Conservation (phyloP, 2,888 invertebrate species). For the Hipparchia sbordonii region DNA sequence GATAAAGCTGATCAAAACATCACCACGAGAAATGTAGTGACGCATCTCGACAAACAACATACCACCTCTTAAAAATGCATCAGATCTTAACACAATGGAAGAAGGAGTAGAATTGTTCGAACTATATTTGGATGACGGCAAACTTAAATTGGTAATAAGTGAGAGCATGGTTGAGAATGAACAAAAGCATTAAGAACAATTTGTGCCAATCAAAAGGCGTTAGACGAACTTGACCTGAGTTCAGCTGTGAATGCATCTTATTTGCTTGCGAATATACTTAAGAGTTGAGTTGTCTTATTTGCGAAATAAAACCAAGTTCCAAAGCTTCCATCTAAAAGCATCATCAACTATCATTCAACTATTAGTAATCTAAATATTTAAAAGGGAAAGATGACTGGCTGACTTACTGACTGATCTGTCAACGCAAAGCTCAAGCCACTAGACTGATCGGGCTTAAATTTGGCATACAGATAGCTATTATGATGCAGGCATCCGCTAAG, state of each 20-base stretch:
- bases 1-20: conserved; percentile 35
- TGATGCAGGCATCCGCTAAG: too few relatives aligned
- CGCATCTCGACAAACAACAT: conserved; percentile 28
- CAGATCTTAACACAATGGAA: conserved; percentile 2
- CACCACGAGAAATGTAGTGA: conserved; percentile 40
- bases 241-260: conserved; percentile 40
- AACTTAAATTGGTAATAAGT: conserved; percentile 39
- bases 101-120: conserved; percentile 25
- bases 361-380: too few relatives aligned
- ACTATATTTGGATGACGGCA: neutral
- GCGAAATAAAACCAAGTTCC: too few relatives aligned
- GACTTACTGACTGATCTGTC: too few relatives aligned
- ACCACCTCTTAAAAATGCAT: neutral
- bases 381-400: too few relatives aligned
- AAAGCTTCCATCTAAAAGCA: too few relatives aligned
- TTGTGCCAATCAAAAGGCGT: conserved; percentile 64
- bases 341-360: too few relatives aligned
- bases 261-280: neutral
- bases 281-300: neutral
- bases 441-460: too few relatives aligned
- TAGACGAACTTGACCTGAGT: conserved; percentile 59
- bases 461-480: too few relatives aligned
- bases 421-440: too few relatives aligned
- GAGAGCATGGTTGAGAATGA: conserved; percentile 43
- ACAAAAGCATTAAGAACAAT: conserved; percentile 58